These are phyloP conservation scores for Arrhamphus sclerolepis DNA, from an alignment of 2,797 vertebrate species.

Conservation along the genomic window DNA sequence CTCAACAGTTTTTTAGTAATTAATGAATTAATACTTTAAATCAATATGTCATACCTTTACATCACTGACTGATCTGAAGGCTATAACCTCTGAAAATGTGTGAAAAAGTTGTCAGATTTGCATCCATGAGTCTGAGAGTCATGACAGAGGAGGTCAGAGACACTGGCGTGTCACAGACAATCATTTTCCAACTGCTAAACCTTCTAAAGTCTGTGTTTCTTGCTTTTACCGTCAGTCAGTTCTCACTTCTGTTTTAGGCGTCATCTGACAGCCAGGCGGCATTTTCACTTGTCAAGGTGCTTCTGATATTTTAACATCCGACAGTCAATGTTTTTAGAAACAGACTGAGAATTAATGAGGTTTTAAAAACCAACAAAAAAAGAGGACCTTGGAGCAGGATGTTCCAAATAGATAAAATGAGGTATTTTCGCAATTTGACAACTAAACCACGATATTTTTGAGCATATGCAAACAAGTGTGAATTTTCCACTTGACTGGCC, in stretches of 20 bases:
- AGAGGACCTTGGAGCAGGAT: neutral
- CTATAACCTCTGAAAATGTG: too few relatives aligned
- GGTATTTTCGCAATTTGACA: constrained; percentile 19
- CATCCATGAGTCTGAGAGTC: constrained; percentile 15
- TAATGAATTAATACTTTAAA: too few relatives aligned
- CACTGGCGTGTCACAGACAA: neutral
- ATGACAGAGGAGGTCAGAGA: constrained; percentile 7
- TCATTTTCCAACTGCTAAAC: neutral
- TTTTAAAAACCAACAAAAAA: neutral
- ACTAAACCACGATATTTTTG: constrained; percentile 20
- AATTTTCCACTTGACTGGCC: constrained; percentile 49
- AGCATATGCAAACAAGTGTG: neutral
- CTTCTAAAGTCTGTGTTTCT: constrained; percentile 17
- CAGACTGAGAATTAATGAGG: neutral
- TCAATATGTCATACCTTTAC: too few relatives aligned
- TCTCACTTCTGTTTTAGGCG: constrained; percentile 45
- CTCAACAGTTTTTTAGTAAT: too few relatives aligned
- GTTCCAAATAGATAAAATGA: constrained; percentile 15
- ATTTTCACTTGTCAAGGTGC: neutral
- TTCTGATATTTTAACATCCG: neutral
- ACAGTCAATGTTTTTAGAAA: constrained; percentile 2
- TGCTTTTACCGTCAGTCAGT: neutral
- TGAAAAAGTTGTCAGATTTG: constrained; percentile 18
- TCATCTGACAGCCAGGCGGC: neutral
- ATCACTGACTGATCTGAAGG: too few relatives aligned